A percentile compares a stretch with the other conserved stretches of the same genome.
These are phyloP conservation scores for Bos taurus DNA, from an alignment of 2,113 vertebrate species.

Conservation along the genomic window DNA sequence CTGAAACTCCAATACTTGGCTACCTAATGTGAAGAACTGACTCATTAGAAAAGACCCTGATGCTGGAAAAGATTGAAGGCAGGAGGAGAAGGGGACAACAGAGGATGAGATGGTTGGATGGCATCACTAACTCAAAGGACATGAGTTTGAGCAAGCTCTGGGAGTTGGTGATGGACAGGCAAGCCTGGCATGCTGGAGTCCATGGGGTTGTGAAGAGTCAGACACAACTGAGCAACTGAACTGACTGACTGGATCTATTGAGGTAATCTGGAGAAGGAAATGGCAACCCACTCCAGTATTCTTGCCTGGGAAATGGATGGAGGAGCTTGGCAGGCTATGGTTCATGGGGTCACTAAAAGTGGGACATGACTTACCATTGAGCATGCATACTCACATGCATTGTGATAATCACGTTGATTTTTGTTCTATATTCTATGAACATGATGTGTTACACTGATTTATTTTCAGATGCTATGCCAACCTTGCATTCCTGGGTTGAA, in stretches of 20 bases:
- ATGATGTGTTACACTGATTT: neutral
- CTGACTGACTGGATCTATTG: neutral
- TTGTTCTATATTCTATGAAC: neutral
- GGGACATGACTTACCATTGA: neutral
- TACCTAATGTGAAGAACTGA: neutral
- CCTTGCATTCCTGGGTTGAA: neutral
- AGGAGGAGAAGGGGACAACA: rapidly evolving
- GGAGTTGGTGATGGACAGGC: neutral
- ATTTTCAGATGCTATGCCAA: neutral
- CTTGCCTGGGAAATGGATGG: neutral
- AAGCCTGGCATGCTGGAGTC: neutral
- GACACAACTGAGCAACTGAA: neutral
- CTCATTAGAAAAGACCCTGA: neutral
- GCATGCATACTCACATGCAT: neutral
- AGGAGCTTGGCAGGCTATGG: neutral
- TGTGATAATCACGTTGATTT: neutral
- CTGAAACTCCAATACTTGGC: neutral
- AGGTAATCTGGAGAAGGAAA: neutral
- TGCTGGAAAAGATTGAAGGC: neutral
- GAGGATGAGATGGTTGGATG: neutral
- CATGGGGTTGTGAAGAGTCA: neutral
- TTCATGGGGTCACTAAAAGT: neutral
- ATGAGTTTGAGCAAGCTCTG: neutral
- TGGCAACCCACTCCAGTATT: neutral
- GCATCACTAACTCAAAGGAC: neutral